Evolutionary conservation across 2,797 vertebrate genomes (phyloP).

Genomic region (Leontopithecus rosalia): DNA sequence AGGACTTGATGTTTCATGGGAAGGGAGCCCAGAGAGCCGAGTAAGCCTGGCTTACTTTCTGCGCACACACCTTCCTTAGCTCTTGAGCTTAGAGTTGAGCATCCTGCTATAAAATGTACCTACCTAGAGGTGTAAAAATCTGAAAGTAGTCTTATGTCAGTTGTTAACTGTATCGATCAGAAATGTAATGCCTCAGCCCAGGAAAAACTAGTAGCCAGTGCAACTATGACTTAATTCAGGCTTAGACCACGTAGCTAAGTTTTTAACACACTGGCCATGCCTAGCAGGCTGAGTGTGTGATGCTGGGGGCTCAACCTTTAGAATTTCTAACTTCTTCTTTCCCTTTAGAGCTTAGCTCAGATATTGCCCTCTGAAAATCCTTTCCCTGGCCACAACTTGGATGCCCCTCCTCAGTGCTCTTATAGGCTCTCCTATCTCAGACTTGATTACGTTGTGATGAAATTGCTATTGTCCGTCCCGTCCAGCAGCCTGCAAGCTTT

Average conservation of each 20-base stretch:
- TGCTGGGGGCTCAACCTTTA: background rate
- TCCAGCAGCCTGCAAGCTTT: background rate
- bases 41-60: background rate
- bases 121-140: background rate
- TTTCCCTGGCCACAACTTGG: background rate
- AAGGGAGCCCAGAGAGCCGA: background rate
- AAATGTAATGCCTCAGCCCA: no score
- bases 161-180: background rate
- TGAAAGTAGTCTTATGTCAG: background rate
- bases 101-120: background rate
- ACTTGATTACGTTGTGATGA: background rate
- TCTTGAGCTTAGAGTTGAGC: background rate
- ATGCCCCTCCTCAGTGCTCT: fast-evolving
- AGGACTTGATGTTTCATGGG: background rate
- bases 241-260: background rate
- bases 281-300: background rate
- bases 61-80: background rate
- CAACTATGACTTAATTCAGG: background rate
- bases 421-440: background rate
- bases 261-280: background rate
- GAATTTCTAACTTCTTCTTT: background rate
- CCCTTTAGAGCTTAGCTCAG: background rate
- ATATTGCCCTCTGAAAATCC: background rate
- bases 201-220: background rate
- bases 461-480: background rate